Conservation (phyloP, 2,888 invertebrate genomes). For the Agriopis aurantiaria region DNA sequence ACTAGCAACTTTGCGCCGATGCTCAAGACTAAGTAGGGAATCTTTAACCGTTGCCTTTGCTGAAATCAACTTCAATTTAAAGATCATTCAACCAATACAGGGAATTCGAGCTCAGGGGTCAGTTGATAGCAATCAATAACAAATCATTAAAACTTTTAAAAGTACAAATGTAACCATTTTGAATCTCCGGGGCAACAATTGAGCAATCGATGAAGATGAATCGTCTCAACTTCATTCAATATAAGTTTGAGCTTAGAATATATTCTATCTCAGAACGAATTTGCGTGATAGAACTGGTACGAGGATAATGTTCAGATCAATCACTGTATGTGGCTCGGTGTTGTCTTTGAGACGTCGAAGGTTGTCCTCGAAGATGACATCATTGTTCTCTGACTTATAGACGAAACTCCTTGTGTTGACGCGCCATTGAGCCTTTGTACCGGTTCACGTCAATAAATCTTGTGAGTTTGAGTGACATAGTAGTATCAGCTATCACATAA, state of each 20-base stretch:
- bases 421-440: background rate
- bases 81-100: background rate
- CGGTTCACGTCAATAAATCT: background rate
- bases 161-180: background rate
- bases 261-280: conserved; percentile 1
- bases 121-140: background rate
- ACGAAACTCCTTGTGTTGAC: background rate
- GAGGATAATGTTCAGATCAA: conserved; percentile 14
- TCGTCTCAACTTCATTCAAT: background rate
- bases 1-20: no score
- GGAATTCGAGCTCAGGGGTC: background rate
- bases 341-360: conserved; percentile 16
- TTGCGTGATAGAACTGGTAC: conserved; percentile 7
- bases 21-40: background rate
- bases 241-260: background rate
- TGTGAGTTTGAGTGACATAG: no score
- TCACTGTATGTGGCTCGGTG: conserved; percentile 9
- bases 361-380: conserved; percentile 7
- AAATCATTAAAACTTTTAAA: background rate
- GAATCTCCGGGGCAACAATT: background rate
- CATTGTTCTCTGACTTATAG: conserved; percentile 8
- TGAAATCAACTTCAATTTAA: conserved; percentile 3
- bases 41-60: background rate
- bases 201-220: background rate
- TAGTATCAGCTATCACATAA: no score